Conservation (phyloP, 2,113 vertebrate species). For the Spheniscus mendiculus region DNA sequence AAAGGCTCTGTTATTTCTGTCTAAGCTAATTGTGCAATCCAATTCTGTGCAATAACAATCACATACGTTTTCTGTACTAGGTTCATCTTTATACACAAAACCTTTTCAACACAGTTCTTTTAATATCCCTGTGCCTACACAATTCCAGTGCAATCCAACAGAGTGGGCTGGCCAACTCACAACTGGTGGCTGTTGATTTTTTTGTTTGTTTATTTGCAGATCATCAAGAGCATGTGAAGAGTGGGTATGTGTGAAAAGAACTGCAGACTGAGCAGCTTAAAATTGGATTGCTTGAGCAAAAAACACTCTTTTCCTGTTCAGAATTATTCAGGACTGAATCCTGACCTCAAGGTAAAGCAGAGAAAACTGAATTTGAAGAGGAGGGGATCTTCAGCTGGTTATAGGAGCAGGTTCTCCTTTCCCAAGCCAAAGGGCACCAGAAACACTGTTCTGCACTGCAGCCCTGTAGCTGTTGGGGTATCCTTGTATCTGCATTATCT, state of each 20-base stretch:
- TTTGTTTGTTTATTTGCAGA: slow-evolving; percentile 76
- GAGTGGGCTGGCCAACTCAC: slow-evolving; percentile 68
- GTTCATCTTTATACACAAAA: slow-evolving; percentile 61
- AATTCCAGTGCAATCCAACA: slow-evolving; percentile 67
- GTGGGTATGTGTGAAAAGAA: slow-evolving; percentile 76
- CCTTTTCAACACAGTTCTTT: slow-evolving; percentile 65
- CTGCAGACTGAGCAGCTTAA: slow-evolving; percentile 72
- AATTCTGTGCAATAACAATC: slow-evolving; percentile 47
- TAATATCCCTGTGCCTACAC: slow-evolving; percentile 69
- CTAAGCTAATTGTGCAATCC: slow-evolving; percentile 46
- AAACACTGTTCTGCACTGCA: not conserved
- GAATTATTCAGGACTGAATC: slow-evolving; percentile 52
- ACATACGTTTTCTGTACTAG: slow-evolving; percentile 66
- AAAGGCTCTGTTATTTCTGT: slow-evolving; percentile 15
- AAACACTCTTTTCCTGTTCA: slow-evolving; percentile 23
- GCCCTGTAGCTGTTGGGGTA: not conserved
- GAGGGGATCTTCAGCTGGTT: not conserved
- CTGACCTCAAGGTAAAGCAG: slow-evolving; percentile 47
- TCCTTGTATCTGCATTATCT: not conserved
- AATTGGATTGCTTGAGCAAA: slow-evolving; percentile 65
- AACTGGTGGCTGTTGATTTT: slow-evolving; percentile 73
- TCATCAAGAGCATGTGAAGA: slow-evolving; percentile 75
- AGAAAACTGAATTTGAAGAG: not conserved
- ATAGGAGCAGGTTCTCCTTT: not conserved
- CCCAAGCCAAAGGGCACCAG: not conserved